These are phyloP conservation scores for Morinoia aosen DNA, from an alignment of 2,888 invertebrate species.

Conservation along the genomic window DNA sequence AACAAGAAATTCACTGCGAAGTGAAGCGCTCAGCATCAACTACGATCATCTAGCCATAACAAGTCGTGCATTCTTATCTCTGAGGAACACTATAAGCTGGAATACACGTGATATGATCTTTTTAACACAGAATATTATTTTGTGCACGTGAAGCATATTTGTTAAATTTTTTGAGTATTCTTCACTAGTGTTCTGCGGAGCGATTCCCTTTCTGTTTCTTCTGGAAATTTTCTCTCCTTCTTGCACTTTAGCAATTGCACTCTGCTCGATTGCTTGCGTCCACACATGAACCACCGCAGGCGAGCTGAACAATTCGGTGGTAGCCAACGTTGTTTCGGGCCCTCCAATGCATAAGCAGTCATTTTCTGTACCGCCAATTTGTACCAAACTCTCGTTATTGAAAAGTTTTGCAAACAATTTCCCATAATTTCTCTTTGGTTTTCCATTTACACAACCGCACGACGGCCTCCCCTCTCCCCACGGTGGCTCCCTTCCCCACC, in stretches of 20 bases:
- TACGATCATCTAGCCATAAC: background rate
- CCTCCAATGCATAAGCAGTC: background rate
- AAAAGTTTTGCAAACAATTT: background rate
- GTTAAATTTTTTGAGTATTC: background rate
- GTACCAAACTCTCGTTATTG: too few relatives aligned
- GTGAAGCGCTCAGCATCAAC: background rate
- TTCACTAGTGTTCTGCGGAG: background rate
- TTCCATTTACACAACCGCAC: slow-evolving; percentile 5
- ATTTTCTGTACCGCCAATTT: background rate
- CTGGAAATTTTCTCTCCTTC: background rate
- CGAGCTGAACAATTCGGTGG: too few relatives aligned
- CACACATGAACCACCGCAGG: background rate
- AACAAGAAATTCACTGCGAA: background rate
- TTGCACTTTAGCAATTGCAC: background rate
- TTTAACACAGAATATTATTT: background rate
- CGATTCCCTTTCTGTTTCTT: background rate
- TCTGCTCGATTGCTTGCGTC: background rate
- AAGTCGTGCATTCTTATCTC: background rate
- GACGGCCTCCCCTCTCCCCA: slow-evolving; percentile 44
- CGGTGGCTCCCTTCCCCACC: slow-evolving; percentile 54
- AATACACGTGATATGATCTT: too few relatives aligned
- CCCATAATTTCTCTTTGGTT: background rate
- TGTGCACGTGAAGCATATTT: background rate
- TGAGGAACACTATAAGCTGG: background rate
- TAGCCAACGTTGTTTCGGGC: background rate